Base-by-base conservation (phyloP, 2,888 invertebrate species). In the Plagodis pulveraria region DNA sequence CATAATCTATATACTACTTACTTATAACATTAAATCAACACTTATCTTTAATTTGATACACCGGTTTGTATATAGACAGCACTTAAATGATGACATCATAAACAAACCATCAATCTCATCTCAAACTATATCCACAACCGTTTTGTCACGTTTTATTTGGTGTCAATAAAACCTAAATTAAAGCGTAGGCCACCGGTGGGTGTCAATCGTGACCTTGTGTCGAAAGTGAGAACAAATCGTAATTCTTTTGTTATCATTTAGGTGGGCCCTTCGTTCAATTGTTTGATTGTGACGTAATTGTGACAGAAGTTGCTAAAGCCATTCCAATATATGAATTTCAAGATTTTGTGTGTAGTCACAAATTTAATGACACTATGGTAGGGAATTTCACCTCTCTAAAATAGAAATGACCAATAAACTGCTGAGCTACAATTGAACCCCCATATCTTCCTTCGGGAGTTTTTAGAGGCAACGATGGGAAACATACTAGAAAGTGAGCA, bases 201-300 rank as follows among this genome's bases (percentile, higher is more conserved):
- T 70, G 82, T 76, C 56, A 51, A 63, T 60, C 53, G 50, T 64
- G 83, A 76, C 86, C 86, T 86, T 83, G 79, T 70, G 69, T 78
- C 69, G 82, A 84, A 83, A 86, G 84, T 81, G 76, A 83, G 77
- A 80, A 74, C 78, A 69, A 75, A 66, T 66, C 63, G 68, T 77
- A 72, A 75, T 77, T 80, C 73, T 76, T 75, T 74, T 76, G 73
- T 76, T 64, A 65, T 71, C 60, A 50, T 66, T 68, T 56, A 69
- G 54, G 66, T 65, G 56, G 70, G 73, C 81, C 81, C 80, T 79
- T 79, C 56, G 38, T 7, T 22, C 38, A 34, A 56, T 65, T 63
- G 51, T 55, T 50, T 50, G 40, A 51, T 58, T 35, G 34, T 58
- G 47, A 54, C 35, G 53, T 62, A 57, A 58, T 58, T 7, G 0